Base-by-base conservation (phyloP, 1,140 invertebrate species). In the Monomorium pharaonis region DNA sequence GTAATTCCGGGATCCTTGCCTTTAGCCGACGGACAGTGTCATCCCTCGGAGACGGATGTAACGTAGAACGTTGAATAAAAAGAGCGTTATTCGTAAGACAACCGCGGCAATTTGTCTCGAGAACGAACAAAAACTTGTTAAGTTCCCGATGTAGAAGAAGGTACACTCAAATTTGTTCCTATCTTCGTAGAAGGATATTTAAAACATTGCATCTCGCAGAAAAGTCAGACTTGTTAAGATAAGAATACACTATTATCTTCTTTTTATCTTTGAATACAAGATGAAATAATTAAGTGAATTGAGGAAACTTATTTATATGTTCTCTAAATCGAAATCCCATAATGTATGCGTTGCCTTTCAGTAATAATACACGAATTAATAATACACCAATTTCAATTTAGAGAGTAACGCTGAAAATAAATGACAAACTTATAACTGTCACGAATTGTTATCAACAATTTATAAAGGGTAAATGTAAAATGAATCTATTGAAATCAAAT, bases 1-100 rank as follows among this genome's bases (percentile, higher is more conserved):
- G 37, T 72, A 83, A 83, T 83, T 83, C 27, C 67, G 7, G 30
- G 51, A 74, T 74, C 54, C 44, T 74, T 27, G 67, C 24, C 67
- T 74, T 47, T 24, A 33, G 51, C 14, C n/a, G 51, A 14, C 24
- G 37, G 54, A 74, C 24, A 74, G 37, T 58, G 67, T 83, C 67
- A 74, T 74, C 42, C 10, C 42, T 67, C 14, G n/a, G 33, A 44
- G 49, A 56, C 24, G 18, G 14, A 83, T 21, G 37, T 81, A 70
- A 81, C 30, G 21, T 81, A 16, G 42, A 7, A 58, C 49, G 51
- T 83, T 33, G 67, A 18, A n/a, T 27, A 60, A 83, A 72, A 51
- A 33, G 56, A n/a, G 2, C 65, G n/a, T 56, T 30, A n/a, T 37
- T 44, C 49, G 21, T 42, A 42, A 18, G 37, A 12, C 63, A 14